Conservation (phyloP, 2,888 invertebrate genomes). For the Drosophila robusta region DNA sequence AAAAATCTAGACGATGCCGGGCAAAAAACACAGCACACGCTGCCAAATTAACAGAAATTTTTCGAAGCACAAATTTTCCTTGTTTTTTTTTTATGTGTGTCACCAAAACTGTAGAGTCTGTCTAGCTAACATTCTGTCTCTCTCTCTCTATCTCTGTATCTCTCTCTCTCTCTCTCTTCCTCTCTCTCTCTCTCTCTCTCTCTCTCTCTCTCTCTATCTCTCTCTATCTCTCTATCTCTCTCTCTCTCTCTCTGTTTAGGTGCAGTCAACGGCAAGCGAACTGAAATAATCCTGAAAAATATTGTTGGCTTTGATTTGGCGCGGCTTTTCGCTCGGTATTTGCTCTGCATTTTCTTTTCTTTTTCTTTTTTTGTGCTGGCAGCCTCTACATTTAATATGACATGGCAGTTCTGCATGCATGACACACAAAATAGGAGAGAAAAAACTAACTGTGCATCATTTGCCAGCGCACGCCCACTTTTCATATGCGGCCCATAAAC, state of each 20-base stretch:
- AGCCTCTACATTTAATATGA: constrained; percentile 66
- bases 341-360: constrained; percentile 9
- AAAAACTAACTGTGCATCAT: constrained; percentile 54
- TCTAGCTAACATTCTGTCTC: too few relatives aligned
- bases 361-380: constrained; percentile 33
- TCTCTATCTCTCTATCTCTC: too few relatives aligned
- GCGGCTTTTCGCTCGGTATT: constrained; percentile 48
- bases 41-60: constrained; percentile 78
- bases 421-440: constrained; percentile 36
- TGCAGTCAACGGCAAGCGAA: constrained; percentile 70
- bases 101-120: constrained; percentile 12
- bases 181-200: background rate
- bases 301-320: constrained; percentile 81
- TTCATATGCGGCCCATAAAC: constrained; percentile 65
- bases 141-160: background rate
- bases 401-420: constrained; percentile 67
- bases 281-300: constrained; percentile 78
- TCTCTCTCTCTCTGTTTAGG: constrained; percentile 23
- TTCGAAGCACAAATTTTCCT: constrained; percentile 39
- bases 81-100: constrained; percentile 26
- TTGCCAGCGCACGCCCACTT: constrained; percentile 33
- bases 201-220: background rate
- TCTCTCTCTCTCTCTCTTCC: background rate
- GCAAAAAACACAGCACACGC: constrained; percentile 51
- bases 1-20: constrained; percentile 66